Evolutionary conservation across 1,140 invertebrate genomes (phyloP).

Genomic region (Wiebesia pumilae): DNA sequence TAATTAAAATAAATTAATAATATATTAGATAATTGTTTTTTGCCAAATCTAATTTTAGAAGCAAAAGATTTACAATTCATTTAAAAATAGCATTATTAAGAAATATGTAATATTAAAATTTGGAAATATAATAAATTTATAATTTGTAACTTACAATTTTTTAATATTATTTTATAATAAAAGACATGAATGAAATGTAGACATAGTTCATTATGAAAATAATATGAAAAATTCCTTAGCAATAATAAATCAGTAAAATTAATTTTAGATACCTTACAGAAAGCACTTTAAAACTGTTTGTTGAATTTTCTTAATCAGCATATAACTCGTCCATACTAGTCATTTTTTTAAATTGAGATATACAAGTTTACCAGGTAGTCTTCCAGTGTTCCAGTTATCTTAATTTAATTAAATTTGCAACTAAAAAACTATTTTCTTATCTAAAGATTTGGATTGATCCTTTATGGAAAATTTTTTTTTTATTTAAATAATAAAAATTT

Average conservation of each 20-base stretch:
- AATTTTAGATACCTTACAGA: constrained; percentile 1
- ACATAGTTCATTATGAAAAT: background rate
- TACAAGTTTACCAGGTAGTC: constrained; percentile 21
- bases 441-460: constrained; percentile 11
- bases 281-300: constrained; percentile 10
- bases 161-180: background rate
- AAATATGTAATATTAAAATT: no score
- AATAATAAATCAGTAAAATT: constrained; percentile 27
- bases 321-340: background rate
- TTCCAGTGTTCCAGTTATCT: no score
- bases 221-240: background rate
- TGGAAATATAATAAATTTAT: background rate
- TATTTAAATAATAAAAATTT: background rate
- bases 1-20: no score
- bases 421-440: background rate
- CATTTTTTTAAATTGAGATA: constrained; percentile 24
- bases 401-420: no score
- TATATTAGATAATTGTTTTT: no score
- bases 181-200: background rate
- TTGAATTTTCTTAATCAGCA: constrained; percentile 8
- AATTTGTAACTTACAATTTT: background rate
- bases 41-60: no score
- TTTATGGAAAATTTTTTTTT: background rate
- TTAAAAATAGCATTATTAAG: no score
- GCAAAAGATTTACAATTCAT: no score